Conservation (phyloP, 1,140 invertebrate genomes). For the Procambarus virginalis region DNA sequence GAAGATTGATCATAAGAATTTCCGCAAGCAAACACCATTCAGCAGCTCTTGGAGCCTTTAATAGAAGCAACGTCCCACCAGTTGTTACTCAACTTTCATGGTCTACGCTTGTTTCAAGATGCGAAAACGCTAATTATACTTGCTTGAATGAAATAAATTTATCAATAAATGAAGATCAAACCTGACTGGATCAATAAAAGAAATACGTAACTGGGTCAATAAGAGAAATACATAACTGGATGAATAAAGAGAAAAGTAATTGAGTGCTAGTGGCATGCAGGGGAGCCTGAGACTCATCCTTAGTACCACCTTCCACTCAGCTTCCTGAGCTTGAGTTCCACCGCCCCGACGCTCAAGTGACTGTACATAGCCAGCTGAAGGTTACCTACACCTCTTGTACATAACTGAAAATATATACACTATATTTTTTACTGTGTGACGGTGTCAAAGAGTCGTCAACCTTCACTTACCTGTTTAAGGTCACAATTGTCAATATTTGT, state of each 20-base stretch:
- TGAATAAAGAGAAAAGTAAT: neutral
- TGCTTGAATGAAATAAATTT: too few relatives aligned
- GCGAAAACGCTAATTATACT: too few relatives aligned
- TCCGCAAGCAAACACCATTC: too few relatives aligned
- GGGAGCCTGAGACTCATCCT: neutral
- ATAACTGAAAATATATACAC: constrained; percentile 10
- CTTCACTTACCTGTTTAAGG: neutral
- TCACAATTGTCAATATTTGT: neutral
- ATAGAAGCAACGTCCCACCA: too few relatives aligned
- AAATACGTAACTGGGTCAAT: neutral
- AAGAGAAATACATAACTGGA: neutral
- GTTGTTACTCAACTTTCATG: too few relatives aligned
- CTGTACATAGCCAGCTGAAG: constrained; percentile 9
- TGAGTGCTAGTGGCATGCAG: neutral
- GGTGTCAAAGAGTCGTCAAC: constrained; percentile 1
- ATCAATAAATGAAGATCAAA: neutral
- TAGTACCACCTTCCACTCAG: neutral
- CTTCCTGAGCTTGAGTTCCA: too few relatives aligned
- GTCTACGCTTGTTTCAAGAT: too few relatives aligned
- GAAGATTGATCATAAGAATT: too few relatives aligned
- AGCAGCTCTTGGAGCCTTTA: too few relatives aligned
- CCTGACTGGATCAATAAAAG: neutral
- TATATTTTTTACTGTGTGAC: constrained; percentile 14
- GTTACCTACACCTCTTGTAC: neutral
- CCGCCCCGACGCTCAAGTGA: neutral